Percentiles rank a stretch among this genome's conserved stretches.
These are phyloP conservation scores for Dendronephthya gigantea DNA, from an alignment of 64 coral and sea anemone species.

Conservation along the genomic window DNA sequence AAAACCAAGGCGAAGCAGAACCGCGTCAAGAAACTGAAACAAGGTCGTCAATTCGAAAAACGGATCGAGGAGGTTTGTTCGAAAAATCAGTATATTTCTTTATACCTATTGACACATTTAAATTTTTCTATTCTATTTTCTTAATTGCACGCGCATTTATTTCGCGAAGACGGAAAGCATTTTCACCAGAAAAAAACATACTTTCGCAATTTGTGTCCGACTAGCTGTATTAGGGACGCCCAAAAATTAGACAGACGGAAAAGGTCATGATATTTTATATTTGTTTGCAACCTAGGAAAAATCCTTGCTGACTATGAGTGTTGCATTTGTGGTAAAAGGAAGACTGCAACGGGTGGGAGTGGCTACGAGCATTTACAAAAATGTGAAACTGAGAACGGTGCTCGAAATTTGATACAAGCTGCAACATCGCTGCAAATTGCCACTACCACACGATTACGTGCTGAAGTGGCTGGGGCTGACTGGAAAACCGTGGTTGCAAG, in stretches of 20 bases:
- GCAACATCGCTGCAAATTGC: background rate
- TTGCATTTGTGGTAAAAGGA: background rate
- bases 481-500: background rate
- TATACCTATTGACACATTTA: background rate
- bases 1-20: background rate
- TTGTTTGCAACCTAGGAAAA: background rate
- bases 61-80: constrained; percentile 12
- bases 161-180: background rate
- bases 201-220: background rate
- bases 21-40: background rate
- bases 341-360: background rate
- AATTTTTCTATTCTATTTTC: background rate
- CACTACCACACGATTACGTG: background rate
- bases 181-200: background rate
- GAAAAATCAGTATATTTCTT: background rate
- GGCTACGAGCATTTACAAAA: background rate
- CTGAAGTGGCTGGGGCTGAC: background rate
- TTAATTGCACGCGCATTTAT: background rate
- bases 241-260: background rate
- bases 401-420: background rate
- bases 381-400: background rate
- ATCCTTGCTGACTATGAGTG: background rate
- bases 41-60: background rate
- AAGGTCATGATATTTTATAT: background rate
- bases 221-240: background rate